Conservation (phyloP, 2,797 vertebrate genomes). For the Tangara arthus region DNA sequence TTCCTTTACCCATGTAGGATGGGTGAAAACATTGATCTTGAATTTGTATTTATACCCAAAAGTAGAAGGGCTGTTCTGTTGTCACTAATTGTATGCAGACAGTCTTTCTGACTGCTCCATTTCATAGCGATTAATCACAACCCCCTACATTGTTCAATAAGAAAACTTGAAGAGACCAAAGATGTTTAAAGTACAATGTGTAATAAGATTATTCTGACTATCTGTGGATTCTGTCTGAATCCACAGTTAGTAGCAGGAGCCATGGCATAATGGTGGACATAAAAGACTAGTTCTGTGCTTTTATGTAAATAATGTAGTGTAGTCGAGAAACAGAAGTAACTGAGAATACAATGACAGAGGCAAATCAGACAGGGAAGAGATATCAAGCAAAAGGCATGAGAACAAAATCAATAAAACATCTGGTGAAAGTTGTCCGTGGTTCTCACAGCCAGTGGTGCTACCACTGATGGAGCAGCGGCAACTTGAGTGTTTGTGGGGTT, state of each 20-base stretch:
- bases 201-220: not conserved
- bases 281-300: not conserved
- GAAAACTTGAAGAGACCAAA: not conserved
- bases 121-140: not conserved
- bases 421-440: fast-evolving
- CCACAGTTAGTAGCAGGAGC: not conserved
- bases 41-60: not conserved
- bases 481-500: not conserved
- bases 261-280: not conserved
- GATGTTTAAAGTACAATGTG: not conserved
- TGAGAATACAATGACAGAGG: not conserved
- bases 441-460: not conserved
- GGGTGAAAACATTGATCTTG: not conserved
- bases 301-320: not conserved
- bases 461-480: not conserved
- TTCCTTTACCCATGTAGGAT: not conserved
- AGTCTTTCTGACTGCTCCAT: not conserved
- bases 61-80: not conserved
- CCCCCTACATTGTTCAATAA: not conserved
- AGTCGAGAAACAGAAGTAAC: not conserved
- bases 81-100: not conserved
- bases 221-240: not conserved
- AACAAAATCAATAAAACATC: not conserved
- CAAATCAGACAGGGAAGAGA: not conserved
- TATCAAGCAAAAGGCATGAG: not conserved